Evolutionary conservation across 2,888 invertebrate genomes (phyloP).

Genomic region (Tiphia femorata): DNA sequence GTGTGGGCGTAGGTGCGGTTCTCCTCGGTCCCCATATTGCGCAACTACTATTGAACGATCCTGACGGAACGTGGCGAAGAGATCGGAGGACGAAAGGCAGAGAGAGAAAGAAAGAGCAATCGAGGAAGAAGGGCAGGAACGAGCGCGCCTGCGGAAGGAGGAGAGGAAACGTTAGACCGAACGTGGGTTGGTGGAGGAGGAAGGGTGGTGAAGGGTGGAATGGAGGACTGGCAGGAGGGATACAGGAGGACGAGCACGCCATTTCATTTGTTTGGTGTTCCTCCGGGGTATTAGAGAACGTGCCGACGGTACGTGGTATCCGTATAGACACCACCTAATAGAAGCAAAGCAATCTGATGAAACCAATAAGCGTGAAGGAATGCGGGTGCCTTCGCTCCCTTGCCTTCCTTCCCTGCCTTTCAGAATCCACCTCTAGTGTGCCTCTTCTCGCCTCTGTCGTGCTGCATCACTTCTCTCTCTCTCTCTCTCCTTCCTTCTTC

Average conservation of each 20-base stretch:
- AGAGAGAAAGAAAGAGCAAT: slow-evolving; percentile 10
- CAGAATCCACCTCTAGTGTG: background rate
- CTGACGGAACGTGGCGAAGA: slow-evolving; percentile 7
- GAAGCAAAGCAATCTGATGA: slow-evolving; percentile 66
- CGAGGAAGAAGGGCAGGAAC: background rate
- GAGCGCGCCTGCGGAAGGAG: background rate
- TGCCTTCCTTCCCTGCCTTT: background rate
- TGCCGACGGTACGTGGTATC: slow-evolving; percentile 58
- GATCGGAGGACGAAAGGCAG: slow-evolving; percentile 1
- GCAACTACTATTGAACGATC: slow-evolving; percentile 44
- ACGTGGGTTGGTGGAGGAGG: slow-evolving; percentile 3
- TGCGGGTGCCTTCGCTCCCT: slow-evolving; percentile 40
- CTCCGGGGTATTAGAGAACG: slow-evolving; percentile 60
- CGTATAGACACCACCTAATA: slow-evolving; percentile 59
- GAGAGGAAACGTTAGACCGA: background rate
- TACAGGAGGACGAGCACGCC: slow-evolving; percentile 26
- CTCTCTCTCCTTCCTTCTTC: slow-evolving; percentile 10
- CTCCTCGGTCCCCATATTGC: slow-evolving; percentile 39
- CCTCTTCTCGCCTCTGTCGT: slow-evolving; percentile 21
- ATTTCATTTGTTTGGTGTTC: slow-evolving; percentile 63
- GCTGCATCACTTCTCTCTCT: slow-evolving; percentile 19
- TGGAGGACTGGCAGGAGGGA: background rate
- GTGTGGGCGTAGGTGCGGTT: slow-evolving; percentile 22
- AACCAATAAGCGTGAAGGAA: slow-evolving; percentile 68
- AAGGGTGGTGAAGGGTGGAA: slow-evolving; percentile 10